Conservation (phyloP, 1,140 invertebrate genomes). For the Brachystomella parvula region DNA sequence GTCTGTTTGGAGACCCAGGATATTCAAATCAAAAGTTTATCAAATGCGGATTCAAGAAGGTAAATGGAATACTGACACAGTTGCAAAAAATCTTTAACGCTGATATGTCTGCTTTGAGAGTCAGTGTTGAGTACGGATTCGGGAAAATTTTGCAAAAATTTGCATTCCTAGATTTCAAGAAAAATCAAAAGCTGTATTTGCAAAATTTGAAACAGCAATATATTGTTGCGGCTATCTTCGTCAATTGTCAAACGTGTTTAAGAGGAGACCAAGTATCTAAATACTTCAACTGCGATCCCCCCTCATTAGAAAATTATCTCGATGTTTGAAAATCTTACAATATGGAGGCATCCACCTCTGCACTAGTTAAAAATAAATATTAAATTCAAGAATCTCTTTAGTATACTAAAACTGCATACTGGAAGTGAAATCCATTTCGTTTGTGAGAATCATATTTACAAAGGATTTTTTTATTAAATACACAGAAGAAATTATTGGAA, state of each 20-base stretch:
- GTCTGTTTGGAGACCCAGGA: background rate
- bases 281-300: background rate
- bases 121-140: background rate
- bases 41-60: background rate
- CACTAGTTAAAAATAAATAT: too few relatives aligned
- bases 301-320: background rate
- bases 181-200: background rate
- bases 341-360: too few relatives aligned
- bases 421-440: too few relatives aligned
- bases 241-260: constrained; percentile 13
- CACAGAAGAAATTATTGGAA: background rate
- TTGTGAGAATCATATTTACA: too few relatives aligned
- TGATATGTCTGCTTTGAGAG: background rate
- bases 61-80: background rate
- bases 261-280: background rate
- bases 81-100: background rate
- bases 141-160: background rate
- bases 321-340: too few relatives aligned
- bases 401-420: too few relatives aligned
- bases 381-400: too few relatives aligned
- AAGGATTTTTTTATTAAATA: background rate
- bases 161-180: constrained; percentile 5
- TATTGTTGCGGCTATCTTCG: background rate
- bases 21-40: background rate
- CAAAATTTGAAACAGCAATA: background rate